Evolutionary conservation across 2,113 vertebrate genomes (phyloP), one percentile per base, ranked within the genome.

Genomic region (Syrmaticus mikado): DNA sequence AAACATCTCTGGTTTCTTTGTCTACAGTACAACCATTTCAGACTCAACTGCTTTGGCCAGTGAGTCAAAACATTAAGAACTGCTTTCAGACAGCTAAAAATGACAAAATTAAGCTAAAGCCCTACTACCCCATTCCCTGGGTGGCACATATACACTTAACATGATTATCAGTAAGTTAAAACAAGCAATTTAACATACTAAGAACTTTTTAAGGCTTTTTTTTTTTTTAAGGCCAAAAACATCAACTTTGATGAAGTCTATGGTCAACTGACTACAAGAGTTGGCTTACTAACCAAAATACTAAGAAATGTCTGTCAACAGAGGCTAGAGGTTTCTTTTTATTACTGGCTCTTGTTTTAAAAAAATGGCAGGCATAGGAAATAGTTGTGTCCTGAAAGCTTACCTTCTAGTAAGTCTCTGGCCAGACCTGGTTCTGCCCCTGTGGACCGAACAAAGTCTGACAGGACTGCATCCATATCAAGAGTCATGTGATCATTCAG

Each of bases 391-490:
- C 25, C 28, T 13, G 5, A 28, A 28, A 11, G 8, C 43, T 98
- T 98, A 99, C 99, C 99, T 99, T 99, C 99, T 85, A 99, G 98
- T 98, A 99, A 98, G 98, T 99, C 99, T 98, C 99, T 99, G 97
- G 99, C 99, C 99, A 99, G 99, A 99, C 99, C 99, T 82, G 99
- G 99, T 98, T 99, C 99, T 97, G 99, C 99, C 98, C 99, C 99
- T 3, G 99, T 99, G 98, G 99, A 99, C 98, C 99, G 99, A 99
- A 99, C 99, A 98, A 99, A 99, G 98, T 99, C 99, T 98, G 99
- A 99, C 98, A 99, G 99, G 98, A 99, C 99, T 96, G 99, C 98
- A 81, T 99, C 99, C 99, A 99, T 99, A 98, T 99, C 99, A 98
- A 99, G 99, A 98, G 99, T 99, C 99, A 99, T 99, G 98, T 97